Conservation (phyloP, 2,113 vertebrate species). For the Pyrgilauda ruficollis region DNA sequence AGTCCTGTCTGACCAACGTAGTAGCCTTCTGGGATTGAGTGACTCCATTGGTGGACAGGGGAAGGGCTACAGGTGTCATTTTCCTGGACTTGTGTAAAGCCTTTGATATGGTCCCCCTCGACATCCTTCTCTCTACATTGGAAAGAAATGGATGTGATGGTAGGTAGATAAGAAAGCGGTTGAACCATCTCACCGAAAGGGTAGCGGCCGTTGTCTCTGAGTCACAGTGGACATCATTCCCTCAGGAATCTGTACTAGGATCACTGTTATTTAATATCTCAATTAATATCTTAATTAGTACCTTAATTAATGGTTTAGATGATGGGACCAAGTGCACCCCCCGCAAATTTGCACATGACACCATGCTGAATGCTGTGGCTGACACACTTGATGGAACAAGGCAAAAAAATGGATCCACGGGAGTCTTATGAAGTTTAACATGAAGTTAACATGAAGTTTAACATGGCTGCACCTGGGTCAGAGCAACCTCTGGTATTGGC, state of each 20-base stretch:
- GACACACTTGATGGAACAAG: not conserved
- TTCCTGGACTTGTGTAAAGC: not conserved
- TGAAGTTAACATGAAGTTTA: not conserved
- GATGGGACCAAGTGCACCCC: not conserved
- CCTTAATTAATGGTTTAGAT: not conserved
- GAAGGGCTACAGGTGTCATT: not conserved
- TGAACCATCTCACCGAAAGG: not conserved
- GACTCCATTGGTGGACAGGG: not conserved
- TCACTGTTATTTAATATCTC: not conserved
- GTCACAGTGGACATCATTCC: not conserved
- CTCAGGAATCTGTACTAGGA: not conserved
- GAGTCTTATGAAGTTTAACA: not conserved
- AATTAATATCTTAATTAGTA: not conserved
- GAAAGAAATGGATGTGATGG: not conserved
- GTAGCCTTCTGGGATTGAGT: not conserved
- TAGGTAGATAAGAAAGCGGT: not conserved
- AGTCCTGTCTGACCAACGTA: not conserved
- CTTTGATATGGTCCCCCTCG: not conserved
- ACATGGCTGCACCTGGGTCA: not conserved
- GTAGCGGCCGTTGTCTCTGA: not conserved
- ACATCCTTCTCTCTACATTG: not conserved
- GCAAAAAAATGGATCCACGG: not conserved
- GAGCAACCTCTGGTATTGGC: rapidly evolving
- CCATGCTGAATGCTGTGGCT: not conserved
- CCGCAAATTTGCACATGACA: too few species aligned